Evolutionary conservation across 1,140 invertebrate genomes (phyloP), one percentile per base, ranked within the genome.

Genomic region (Aphelenchoides besseyi): DNA sequence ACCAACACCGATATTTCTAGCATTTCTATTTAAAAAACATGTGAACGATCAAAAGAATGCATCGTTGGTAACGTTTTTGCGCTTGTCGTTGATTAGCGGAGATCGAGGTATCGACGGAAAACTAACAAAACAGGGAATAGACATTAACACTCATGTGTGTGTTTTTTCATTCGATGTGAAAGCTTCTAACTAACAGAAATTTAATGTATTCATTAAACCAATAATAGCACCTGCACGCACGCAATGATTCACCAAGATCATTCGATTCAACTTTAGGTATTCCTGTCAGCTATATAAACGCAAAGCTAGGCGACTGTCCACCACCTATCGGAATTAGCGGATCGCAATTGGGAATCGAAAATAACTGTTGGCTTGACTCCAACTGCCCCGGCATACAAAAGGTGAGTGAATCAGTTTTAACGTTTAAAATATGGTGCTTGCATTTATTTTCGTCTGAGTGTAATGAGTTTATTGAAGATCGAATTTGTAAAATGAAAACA

Each of bases 311-410:
- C 9, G 63, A 73, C n/a, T 78, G 76, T 35, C 76, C 76, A 0
- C 69, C 54, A 36, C 76, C 76, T 26, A 69, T 76, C 23, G 78
- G 78, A 18, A 80, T 78, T n/a, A 70, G 52, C 26, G 59, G 67
- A 12, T 36, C 78, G 16, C 28, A 52, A 74, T 16, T 53, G 28
- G 18, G 52, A 53, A n/a, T 53, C 53, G 9, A n/a, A n/a, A n/a
- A n/a, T n/a, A 78, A 78, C 12, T 78, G 76, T 36, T 78, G 76
- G 76, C 36, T 78, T 33, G 76, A 78, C 48, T 28, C 69, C 12
- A 78, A 75, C 55, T 78, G 76, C 59, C 76, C 76, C 5, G 76
- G 76, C 16, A 75, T 78, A 32, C 76, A 78, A 67, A 78, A 78
- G n/a, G n/a, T n/a, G n/a, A n/a, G n/a, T n/a, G n/a, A n/a, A n/a